These are phyloP conservation scores for Echeneis naucrates DNA, from an alignment of 2,797 vertebrate species.

Conservation along the genomic window DNA sequence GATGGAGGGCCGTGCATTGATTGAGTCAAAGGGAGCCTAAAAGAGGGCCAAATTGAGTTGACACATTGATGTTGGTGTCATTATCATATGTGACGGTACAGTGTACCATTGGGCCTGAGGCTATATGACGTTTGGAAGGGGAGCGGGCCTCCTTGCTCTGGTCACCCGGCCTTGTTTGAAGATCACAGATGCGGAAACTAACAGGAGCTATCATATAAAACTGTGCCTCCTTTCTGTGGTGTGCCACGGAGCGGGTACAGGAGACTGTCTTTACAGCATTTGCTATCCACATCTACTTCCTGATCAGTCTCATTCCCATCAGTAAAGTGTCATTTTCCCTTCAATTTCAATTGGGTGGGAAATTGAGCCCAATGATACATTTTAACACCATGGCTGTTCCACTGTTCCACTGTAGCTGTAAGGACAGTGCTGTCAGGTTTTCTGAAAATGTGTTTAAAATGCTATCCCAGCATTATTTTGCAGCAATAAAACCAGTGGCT, in stretches of 20 bases:
- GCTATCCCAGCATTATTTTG: constrained; percentile 72
- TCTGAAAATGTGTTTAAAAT: constrained; percentile 74
- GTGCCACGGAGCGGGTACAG: constrained; percentile 16
- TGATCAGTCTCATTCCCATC: constrained; percentile 47
- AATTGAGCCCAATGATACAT: constrained; percentile 72
- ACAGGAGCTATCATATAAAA: constrained; percentile 42
- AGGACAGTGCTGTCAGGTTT: constrained; percentile 60
- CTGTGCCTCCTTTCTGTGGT: constrained; percentile 37
- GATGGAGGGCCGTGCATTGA: constrained; percentile 79
- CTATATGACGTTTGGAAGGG: constrained; percentile 48
- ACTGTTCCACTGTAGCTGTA: constrained; percentile 54
- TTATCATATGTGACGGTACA: constrained; percentile 76
- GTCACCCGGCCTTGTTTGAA: constrained; percentile 52
- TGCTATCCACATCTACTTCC: constrained; percentile 27
- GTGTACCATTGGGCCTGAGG: constrained; percentile 58
- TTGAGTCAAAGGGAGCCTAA: constrained; percentile 74
- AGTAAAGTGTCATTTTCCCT: constrained; percentile 32
- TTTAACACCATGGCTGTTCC: constrained; percentile 50
- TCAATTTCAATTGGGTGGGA: constrained; percentile 65
- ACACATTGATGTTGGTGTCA: constrained; percentile 76
- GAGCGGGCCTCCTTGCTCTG: constrained; percentile 40
- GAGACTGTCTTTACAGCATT: constrained; percentile 26
- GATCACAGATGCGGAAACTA: constrained; percentile 53
- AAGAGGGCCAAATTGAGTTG: constrained; percentile 79
- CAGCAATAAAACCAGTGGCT: constrained; percentile 78